Evolutionary conservation across 2,113 vertebrate genomes (phyloP).

Genomic region (Zosterops borbonicus): DNA sequence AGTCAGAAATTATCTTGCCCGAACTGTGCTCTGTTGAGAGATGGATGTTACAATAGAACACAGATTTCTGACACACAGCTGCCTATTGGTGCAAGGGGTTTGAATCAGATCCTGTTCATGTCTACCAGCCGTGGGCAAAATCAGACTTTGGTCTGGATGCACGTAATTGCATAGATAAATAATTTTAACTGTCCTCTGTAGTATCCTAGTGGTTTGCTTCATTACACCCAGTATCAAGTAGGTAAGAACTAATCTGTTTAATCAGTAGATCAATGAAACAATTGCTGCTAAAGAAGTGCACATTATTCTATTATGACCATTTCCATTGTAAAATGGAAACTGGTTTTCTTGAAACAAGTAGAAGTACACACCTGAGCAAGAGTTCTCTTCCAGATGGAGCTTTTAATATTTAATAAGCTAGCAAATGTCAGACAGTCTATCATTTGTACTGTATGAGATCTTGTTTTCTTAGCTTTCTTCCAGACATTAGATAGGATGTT

Average conservation of each 20-base stretch:
- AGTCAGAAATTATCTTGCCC: background rate
- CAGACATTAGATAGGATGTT: background rate
- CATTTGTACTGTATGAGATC: background rate
- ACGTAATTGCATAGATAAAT: background rate
- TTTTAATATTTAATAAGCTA: background rate
- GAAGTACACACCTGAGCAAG: background rate
- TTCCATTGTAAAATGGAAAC: background rate
- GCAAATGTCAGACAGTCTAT: background rate
- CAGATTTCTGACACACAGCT: background rate
- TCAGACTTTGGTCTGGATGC: background rate
- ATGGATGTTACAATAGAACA: background rate
- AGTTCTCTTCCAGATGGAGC: background rate
- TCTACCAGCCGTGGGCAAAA: background rate
- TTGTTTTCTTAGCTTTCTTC: background rate
- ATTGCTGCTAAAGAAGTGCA: background rate
- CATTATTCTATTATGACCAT: background rate
- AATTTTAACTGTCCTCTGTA: background rate
- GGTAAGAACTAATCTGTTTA: background rate
- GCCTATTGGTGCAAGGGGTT: background rate
- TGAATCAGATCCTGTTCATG: background rate
- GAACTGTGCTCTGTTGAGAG: background rate
- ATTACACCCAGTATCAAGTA: background rate
- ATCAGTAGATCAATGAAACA: background rate
- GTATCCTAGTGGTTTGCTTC: background rate
- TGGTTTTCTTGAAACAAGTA: background rate